Base-by-base conservation (phyloP, 2,113 vertebrate species). In the Romanogobio albipinnatus region DNA sequence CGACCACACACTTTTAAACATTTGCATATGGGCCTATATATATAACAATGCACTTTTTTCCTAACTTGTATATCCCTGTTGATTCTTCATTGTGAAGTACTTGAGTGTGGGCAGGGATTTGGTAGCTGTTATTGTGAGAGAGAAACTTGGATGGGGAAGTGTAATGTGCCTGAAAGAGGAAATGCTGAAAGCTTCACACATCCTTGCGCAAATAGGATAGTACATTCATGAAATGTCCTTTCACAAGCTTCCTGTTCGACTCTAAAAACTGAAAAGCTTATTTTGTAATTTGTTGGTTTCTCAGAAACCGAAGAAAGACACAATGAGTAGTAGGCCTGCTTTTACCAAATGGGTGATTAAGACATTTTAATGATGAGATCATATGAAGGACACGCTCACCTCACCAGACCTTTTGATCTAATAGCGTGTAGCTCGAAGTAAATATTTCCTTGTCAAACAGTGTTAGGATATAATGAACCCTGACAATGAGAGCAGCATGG, bases 141-240 rank as follows among this genome's bases (percentile, higher is more conserved):
- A 84, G 86, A 83, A 87, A 85, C 49, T 83, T 77, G 83, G 51
- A 81, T 59, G 76, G 71, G 85, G 89, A 90, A 88, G 87, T 86
- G 84, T 75, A 89, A 87, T 88, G 89, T 88, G 89, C 87, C 86
- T 90, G 87, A 87, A 89, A 87, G 88, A 89, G 81, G 83, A 91
- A 85, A 81, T 45, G 26, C 81, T 87, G 89, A 87, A 84, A 89
- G 90, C 90, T 79, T 77, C 80, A 82, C 33, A 88, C 62, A 76
- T 33, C 88, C 89, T 88, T 86, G 84, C 70, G 76, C 73, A 70
- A 82, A 86, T 81, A 81, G 11, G 61, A 66, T 80, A 89, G 86
- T 90, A 80, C 85, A 91, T 87, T 88, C 91, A 87, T 82, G 86
- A 82, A 73, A 22, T 86, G 89, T 86, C 85, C 86, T 87, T 90